phyloP scores from a whole-genome alignment of 2,888 invertebrate species.

The Allacma fusca region DNA sequence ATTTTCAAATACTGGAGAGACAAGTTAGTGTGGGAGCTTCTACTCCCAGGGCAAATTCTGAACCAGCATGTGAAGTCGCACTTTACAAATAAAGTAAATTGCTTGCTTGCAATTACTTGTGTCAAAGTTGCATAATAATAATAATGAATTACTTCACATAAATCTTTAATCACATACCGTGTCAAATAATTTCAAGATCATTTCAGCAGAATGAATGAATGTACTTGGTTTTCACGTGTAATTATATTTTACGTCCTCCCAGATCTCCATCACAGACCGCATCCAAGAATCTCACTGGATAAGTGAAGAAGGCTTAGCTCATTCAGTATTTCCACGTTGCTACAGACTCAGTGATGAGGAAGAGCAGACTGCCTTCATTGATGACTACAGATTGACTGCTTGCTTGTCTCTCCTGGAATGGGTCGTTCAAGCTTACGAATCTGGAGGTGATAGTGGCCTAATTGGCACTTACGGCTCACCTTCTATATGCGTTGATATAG shows the following conservation, averaged over 20 bases:
- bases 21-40: background rate
- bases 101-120: too few relatives aligned
- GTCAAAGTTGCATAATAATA: too few relatives aligned
- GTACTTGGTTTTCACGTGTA: too few relatives aligned
- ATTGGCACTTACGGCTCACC: constrained; percentile 47
- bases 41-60: background rate
- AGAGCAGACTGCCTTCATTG: constrained; percentile 81
- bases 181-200: too few relatives aligned
- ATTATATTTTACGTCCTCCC: too few relatives aligned
- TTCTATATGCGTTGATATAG: constrained; percentile 75
- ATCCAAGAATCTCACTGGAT: constrained; percentile 86
- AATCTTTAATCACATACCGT: too few relatives aligned
- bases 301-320: constrained; percentile 79
- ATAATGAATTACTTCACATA: too few relatives aligned
- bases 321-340: constrained; percentile 85
- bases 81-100: background rate
- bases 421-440: constrained; percentile 71
- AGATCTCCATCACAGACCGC: constrained; percentile 37
- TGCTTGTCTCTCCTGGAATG: constrained; percentile 85
- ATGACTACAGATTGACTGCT: constrained; percentile 88
- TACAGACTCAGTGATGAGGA: constrained; percentile 84
- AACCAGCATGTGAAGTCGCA: constrained; percentile 1
- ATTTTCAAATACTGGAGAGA: background rate
- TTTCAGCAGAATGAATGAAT: too few relatives aligned
- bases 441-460: constrained; percentile 68